These are phyloP conservation scores for Slavum lentiscoides DNA, from an alignment of 2,888 invertebrate species.

Conservation along the genomic window DNA sequence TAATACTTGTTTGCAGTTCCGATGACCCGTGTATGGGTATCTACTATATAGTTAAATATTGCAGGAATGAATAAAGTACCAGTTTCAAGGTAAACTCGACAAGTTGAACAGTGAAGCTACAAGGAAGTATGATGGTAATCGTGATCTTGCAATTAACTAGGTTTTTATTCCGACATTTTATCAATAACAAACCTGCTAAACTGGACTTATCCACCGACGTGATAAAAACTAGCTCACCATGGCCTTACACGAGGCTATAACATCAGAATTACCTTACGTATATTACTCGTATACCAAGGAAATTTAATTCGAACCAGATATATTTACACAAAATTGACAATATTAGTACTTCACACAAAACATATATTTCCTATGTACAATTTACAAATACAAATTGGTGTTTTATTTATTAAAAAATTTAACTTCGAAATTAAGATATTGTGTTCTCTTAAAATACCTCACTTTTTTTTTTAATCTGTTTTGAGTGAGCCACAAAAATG, in stretches of 20 bases:
- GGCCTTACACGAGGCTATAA: slow-evolving; percentile 41
- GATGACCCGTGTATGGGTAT: slow-evolving; percentile 13
- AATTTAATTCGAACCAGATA: not conserved
- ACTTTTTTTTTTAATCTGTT: too few species aligned
- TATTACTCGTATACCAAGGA: slow-evolving; percentile 11
- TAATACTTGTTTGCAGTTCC: slow-evolving; percentile 24
- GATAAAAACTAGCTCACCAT: slow-evolving; percentile 42
- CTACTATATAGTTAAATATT: slow-evolving; percentile 9
- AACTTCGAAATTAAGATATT: too few species aligned
- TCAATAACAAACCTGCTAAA: slow-evolving; percentile 46
- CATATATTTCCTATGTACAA: not conserved
- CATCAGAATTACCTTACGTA: not conserved
- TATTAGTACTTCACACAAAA: not conserved
- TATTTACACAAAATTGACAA: not conserved
- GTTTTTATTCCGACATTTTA: slow-evolving; percentile 28
- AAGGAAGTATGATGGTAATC: slow-evolving; percentile 38
- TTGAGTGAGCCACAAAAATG: too few species aligned
- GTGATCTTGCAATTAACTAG: slow-evolving; percentile 17
- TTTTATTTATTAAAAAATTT: too few species aligned
- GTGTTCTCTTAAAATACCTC: too few species aligned
- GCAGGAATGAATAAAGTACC: slow-evolving; percentile 29
- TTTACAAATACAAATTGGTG: too few species aligned
- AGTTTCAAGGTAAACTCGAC: slow-evolving; percentile 44
- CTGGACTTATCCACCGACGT: slow-evolving; percentile 25
- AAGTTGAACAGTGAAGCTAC: slow-evolving; percentile 29